Evolutionary conservation across 2,888 invertebrate genomes (phyloP).

Genomic region (Sphaerophoria rueppellii): DNA sequence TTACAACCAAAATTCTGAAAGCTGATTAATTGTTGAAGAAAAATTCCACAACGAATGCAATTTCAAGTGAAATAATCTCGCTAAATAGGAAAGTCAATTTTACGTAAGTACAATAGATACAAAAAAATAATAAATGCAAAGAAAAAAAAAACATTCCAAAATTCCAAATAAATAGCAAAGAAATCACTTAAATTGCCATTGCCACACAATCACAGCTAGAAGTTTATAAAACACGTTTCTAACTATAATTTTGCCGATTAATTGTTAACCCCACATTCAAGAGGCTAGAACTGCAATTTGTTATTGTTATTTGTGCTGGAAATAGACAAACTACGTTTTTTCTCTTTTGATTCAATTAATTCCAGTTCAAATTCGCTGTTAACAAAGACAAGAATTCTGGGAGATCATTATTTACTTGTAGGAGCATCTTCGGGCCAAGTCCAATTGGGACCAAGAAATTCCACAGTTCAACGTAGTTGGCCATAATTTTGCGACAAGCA

Average conservation of each 20-base stretch:
- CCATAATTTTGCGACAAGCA: neutral
- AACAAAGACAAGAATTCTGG: conserved; percentile 24
- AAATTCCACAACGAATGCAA: conserved; percentile 38
- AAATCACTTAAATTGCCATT: neutral
- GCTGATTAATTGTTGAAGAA: conserved; percentile 43
- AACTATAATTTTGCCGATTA: conserved; percentile 6
- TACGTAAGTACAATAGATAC: conserved; percentile 67
- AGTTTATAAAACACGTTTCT: conserved; percentile 28
- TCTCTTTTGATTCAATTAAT: conserved; percentile 44
- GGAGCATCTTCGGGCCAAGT: neutral
- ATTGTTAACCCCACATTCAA: neutral
- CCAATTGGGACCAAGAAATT: conserved; percentile 19
- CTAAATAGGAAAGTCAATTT: conserved; percentile 50
- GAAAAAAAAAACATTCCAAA: conserved; percentile 32
- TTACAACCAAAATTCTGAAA: conserved; percentile 40
- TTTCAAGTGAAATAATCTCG: conserved; percentile 22
- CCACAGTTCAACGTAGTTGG: conserved; percentile 34
- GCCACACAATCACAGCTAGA: neutral
- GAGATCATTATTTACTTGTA: conserved; percentile 55
- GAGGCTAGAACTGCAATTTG: neutral
- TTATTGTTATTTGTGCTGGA: conserved; percentile 14
- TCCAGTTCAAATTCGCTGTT: conserved; percentile 8
- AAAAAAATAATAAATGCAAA: conserved; percentile 22
- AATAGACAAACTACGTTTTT: conserved; percentile 55
- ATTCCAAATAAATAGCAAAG: conserved; percentile 20